Evolutionary conservation across 1,140 invertebrate genomes (phyloP).

Genomic region (Drosophila rufa): DNA sequence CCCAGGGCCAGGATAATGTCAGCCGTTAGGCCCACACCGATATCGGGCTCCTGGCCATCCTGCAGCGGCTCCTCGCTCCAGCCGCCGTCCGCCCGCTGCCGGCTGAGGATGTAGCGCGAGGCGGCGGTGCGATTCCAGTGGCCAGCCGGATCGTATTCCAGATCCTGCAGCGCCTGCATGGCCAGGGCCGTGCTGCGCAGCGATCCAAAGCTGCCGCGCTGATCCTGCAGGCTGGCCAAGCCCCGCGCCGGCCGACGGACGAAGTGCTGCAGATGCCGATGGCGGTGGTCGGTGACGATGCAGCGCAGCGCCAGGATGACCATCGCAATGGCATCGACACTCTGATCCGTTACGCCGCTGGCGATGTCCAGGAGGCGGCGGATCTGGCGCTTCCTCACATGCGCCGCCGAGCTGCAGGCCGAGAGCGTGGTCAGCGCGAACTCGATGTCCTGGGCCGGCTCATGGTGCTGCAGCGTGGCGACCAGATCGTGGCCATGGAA

Average conservation of each 20-base stretch:
- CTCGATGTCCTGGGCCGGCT: constrained; percentile 89
- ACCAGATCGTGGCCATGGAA: constrained; percentile 93
- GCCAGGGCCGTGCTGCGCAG: constrained; percentile 92
- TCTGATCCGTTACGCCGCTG: constrained; percentile 90
- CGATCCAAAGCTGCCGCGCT: constrained; percentile 93
- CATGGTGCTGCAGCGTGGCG: constrained; percentile 90
- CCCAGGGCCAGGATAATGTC: constrained; percentile 91
- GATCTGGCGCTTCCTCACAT: constrained; percentile 92
- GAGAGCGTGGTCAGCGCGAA: constrained; percentile 89
- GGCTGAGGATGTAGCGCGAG: constrained; percentile 89
- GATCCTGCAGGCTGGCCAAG: constrained; percentile 90
- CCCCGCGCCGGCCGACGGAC: constrained; percentile 90
- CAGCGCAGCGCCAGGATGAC: constrained; percentile 93
- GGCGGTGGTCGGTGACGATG: constrained; percentile 93
- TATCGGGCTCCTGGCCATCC: constrained; percentile 84
- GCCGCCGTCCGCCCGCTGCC: constrained; percentile 91
- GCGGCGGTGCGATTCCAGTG: constrained; percentile 92
- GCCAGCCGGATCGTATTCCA: constrained; percentile 87
- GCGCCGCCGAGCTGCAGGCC: constrained; percentile 92
- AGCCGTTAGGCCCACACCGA: constrained; percentile 89
- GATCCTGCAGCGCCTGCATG: constrained; percentile 91
- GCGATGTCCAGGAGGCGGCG: constrained; percentile 91
- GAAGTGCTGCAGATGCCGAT: constrained; percentile 91
- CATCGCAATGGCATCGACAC: constrained; percentile 93
- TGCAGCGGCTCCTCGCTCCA: constrained; percentile 88